These are phyloP conservation scores for Aldabrachelys gigantea DNA, from an alignment of 2,113 vertebrate species.

Conservation along the genomic window DNA sequence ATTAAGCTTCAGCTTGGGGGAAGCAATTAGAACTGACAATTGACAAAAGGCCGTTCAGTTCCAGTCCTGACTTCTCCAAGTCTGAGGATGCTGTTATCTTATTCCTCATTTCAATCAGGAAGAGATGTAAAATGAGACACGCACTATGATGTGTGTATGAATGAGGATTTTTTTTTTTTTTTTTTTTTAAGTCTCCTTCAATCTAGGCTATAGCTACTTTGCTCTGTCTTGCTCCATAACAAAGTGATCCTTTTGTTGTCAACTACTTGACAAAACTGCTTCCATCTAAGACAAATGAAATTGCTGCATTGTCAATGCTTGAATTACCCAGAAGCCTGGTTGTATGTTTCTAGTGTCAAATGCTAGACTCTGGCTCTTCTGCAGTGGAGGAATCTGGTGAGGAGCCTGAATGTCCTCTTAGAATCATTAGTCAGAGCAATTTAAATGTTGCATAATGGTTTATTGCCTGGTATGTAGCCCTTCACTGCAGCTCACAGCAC, in stretches of 20 bases:
- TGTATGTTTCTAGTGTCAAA: fast-evolving
- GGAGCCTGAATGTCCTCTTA: fast-evolving
- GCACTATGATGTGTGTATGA: fast-evolving
- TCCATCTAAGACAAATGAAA: not conserved
- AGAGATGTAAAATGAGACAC: not conserved
- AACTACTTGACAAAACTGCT: not conserved
- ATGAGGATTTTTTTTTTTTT: not conserved
- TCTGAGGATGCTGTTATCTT: not conserved
- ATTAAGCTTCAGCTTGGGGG: not conserved
- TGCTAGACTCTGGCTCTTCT: not conserved
- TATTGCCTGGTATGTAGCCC: not conserved
- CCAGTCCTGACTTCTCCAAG: not conserved
- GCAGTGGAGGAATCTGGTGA: not conserved
- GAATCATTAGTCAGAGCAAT: fast-evolving
- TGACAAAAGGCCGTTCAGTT: not conserved
- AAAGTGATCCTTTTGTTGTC: not conserved
- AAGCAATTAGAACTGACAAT: not conserved
- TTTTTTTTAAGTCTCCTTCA: not conserved
- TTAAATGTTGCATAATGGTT: fast-evolving
- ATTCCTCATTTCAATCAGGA: not conserved
- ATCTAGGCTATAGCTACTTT: not conserved
- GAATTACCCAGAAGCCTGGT: not conserved
- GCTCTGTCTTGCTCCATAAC: not conserved
- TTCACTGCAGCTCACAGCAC: fast-evolving
- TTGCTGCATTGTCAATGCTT: not conserved